phyloP scores from a whole-genome alignment of 2,888 invertebrate species.

The Pegoplata infirma region DNA sequence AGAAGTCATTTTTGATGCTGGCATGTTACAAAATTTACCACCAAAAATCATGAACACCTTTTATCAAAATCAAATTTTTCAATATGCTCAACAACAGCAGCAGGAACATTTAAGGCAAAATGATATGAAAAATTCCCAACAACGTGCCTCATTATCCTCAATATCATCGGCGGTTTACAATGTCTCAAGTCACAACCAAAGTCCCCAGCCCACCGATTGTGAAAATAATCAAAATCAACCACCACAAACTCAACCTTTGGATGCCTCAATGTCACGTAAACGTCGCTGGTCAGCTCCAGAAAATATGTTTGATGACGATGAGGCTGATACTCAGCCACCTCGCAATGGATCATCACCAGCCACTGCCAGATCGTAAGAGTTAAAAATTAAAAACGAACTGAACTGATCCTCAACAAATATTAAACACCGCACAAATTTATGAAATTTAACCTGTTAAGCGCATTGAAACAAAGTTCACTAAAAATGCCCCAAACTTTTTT shows the following conservation, averaged over 20 bases:
- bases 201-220: slow-evolving; percentile 50
- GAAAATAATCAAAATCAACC: slow-evolving; percentile 43
- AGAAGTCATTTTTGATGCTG: slow-evolving; percentile 45
- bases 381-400: slow-evolving; percentile 43
- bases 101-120: slow-evolving; percentile 43
- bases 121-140: slow-evolving; percentile 48
- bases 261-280: slow-evolving; percentile 72
- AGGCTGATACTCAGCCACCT: slow-evolving; percentile 56
- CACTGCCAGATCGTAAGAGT: slow-evolving; percentile 47
- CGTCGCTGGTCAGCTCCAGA: slow-evolving; percentile 80
- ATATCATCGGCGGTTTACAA: slow-evolving; percentile 5
- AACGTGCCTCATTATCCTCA: slow-evolving; percentile 12
- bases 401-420: not conserved
- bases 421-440: slow-evolving; percentile 1
- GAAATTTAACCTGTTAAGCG: not conserved
- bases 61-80: slow-evolving; percentile 55
- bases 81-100: slow-evolving; percentile 47
- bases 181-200: slow-evolving; percentile 47
- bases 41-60: slow-evolving; percentile 52
- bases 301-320: slow-evolving; percentile 74
- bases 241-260: slow-evolving; percentile 61
- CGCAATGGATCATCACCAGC: slow-evolving; percentile 38
- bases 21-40: slow-evolving; percentile 45
- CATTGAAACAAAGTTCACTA: too few species aligned
- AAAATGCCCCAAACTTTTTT: too few species aligned